Evolutionary conservation across 2,797 vertebrate genomes (phyloP).

Genomic region (Jordanella pulchra): DNA sequence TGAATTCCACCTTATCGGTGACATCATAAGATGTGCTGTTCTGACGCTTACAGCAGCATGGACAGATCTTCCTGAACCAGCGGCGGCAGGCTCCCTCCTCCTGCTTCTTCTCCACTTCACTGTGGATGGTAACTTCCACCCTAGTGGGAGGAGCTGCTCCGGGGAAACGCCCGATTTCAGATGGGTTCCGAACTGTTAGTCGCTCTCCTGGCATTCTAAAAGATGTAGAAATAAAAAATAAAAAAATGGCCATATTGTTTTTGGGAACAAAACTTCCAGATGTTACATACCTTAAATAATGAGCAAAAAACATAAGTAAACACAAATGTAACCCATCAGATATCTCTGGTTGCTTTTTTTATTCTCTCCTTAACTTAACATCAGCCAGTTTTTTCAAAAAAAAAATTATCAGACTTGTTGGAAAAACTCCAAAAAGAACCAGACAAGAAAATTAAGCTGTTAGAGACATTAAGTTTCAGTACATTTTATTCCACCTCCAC

Average conservation of each 20-base stretch:
- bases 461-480: background rate
- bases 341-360: too few relatives aligned
- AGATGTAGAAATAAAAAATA: background rate
- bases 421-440: background rate
- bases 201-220: constrained; percentile 77
- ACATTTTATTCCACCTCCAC: background rate
- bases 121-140: constrained; percentile 68
- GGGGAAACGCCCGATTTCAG: constrained; percentile 77
- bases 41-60: constrained; percentile 73
- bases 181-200: constrained; percentile 52
- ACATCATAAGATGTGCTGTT: constrained; percentile 60
- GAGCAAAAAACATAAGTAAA: background rate
- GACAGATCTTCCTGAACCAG: constrained; percentile 75
- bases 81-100: constrained; percentile 66
- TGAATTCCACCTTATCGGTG: constrained; percentile 47
- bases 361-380: too few relatives aligned
- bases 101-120: constrained; percentile 51
- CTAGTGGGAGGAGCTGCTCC: constrained; percentile 63
- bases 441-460: background rate
- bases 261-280: background rate
- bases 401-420: background rate
- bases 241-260: background rate
- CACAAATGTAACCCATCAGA: background rate
- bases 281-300: background rate
- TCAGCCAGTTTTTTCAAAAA: background rate